These are phyloP conservation scores for Apis florea DNA, from an alignment of 1,140 invertebrate genomes.

Conservation along the genomic window DNA sequence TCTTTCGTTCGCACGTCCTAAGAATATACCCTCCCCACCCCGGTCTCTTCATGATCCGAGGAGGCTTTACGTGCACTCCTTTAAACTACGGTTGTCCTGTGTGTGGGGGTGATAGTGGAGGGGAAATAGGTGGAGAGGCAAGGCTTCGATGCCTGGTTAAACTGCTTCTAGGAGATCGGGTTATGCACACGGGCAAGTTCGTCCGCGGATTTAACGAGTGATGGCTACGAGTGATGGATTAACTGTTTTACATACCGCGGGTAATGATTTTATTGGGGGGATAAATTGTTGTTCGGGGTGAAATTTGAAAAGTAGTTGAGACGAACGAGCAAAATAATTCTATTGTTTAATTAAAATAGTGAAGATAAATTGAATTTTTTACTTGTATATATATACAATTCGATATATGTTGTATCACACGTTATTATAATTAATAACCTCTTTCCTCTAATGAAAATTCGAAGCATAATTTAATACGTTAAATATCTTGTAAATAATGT, in stretches of 20 bases:
- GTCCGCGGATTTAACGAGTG: slow-evolving; percentile 59
- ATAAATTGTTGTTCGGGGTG: not conserved
- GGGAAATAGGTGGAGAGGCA: slow-evolving; percentile 41
- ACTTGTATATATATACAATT: too few species aligned
- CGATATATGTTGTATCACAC: too few species aligned
- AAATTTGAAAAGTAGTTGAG: too few species aligned
- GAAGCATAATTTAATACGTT: too few species aligned
- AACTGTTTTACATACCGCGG: not conserved
- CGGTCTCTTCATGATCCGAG: slow-evolving; percentile 45
- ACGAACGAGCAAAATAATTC: too few species aligned
- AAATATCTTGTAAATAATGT: too few species aligned
- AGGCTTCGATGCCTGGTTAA: slow-evolving; percentile 63
- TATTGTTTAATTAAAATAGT: too few species aligned
- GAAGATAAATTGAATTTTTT: too few species aligned
- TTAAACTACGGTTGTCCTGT: slow-evolving; percentile 49
- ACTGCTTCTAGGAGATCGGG: slow-evolving; percentile 65
- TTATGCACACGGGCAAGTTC: slow-evolving; percentile 66
- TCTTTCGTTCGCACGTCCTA: slow-evolving; percentile 20
- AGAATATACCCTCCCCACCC: too few species aligned
- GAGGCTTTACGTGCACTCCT: slow-evolving; percentile 48
- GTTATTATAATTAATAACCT: too few species aligned
- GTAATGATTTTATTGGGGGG: not conserved
- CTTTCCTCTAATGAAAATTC: too few species aligned
- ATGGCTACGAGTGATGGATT: slow-evolving; percentile 57
- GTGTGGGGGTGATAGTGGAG: slow-evolving; percentile 10